Evolutionary conservation across 1,140 invertebrate species (phyloP).

Genomic region (Papilio machaon): DNA sequence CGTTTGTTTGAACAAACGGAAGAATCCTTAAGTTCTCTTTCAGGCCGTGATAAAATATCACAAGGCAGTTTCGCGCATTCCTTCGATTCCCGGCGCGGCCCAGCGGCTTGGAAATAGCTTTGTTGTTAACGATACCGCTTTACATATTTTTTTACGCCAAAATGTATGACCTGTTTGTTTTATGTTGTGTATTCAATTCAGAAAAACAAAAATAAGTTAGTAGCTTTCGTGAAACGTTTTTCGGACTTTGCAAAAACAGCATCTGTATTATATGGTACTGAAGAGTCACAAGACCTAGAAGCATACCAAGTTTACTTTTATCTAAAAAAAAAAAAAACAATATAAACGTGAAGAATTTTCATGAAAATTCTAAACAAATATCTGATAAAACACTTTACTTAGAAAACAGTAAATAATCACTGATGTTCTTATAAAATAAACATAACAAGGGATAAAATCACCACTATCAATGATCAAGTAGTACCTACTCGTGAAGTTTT

Average conservation of each 20-base stretch:
- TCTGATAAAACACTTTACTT: neutral
- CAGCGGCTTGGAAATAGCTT: slow-evolving; percentile 73
- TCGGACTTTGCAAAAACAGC: neutral
- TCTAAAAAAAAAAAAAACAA: neutral
- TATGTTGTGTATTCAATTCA: slow-evolving; percentile 18
- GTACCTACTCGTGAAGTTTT: slow-evolving; percentile 68
- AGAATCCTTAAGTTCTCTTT: slow-evolving; percentile 73
- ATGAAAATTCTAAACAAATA: neutral
- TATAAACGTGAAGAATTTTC: too few species aligned
- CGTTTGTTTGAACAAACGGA: slow-evolving; percentile 74
- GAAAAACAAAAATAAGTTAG: neutral
- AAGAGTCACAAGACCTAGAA: neutral
- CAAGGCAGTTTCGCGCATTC: slow-evolving; percentile 70
- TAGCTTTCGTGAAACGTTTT: neutral
- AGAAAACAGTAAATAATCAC: slow-evolving; percentile 7
- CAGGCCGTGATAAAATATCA: slow-evolving; percentile 77
- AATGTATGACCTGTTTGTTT: slow-evolving; percentile 27
- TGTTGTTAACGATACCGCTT: slow-evolving; percentile 61
- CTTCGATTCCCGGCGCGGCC: slow-evolving; percentile 58
- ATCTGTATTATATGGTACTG: neutral
- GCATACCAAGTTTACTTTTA: neutral
- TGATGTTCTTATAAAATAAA: slow-evolving; percentile 31
- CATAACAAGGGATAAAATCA: slow-evolving; percentile 40
- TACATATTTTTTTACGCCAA: slow-evolving; percentile 38
- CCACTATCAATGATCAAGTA: slow-evolving; percentile 51